Evolutionary conservation across 2,888 invertebrate genomes (phyloP).

Genomic region (Chromoteleia sp.): DNA sequence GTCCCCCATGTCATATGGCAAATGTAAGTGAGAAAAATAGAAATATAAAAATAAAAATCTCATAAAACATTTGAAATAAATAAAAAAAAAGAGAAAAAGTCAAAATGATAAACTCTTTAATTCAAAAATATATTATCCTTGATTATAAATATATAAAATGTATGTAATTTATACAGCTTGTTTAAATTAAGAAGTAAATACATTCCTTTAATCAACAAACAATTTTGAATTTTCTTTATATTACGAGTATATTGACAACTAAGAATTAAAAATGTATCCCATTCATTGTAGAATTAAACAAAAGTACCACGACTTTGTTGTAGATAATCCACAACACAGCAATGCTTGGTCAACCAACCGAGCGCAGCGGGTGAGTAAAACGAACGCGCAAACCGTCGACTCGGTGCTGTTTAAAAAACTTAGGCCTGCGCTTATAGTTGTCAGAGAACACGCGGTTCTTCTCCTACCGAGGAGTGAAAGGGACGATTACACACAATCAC

Average conservation of each 20-base stretch:
- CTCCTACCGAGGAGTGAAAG: conserved; percentile 32
- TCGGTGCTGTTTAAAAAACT: conserved; percentile 30
- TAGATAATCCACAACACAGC: conserved; percentile 89
- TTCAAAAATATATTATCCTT: not conserved
- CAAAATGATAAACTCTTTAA: too few relatives aligned
- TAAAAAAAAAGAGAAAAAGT: not conserved
- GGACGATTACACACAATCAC: conserved; percentile 24
- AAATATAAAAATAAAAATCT: conserved; percentile 26
- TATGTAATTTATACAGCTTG: not conserved
- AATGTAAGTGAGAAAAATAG: conserved; percentile 85
- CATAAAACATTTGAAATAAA: not conserved
- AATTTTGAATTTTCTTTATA: not conserved
- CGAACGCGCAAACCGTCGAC: conserved; percentile 16
- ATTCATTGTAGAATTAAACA: not conserved
- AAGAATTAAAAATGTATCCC: not conserved
- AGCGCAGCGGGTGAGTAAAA: conserved; percentile 87
- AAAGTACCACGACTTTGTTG: conserved; percentile 12
- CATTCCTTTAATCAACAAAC: not conserved
- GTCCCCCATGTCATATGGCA: conserved; percentile 89
- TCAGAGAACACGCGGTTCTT: conserved; percentile 29
- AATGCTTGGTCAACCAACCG: conserved; percentile 85
- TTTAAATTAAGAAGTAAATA: not conserved
- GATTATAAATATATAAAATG: not conserved
- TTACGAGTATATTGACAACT: not conserved
- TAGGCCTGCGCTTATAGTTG: conserved; percentile 42